Evolutionary conservation across 2,888 invertebrate species (phyloP), one percentile per base, ranked within the genome.

Genomic region (Eupelmus urozonus): DNA sequence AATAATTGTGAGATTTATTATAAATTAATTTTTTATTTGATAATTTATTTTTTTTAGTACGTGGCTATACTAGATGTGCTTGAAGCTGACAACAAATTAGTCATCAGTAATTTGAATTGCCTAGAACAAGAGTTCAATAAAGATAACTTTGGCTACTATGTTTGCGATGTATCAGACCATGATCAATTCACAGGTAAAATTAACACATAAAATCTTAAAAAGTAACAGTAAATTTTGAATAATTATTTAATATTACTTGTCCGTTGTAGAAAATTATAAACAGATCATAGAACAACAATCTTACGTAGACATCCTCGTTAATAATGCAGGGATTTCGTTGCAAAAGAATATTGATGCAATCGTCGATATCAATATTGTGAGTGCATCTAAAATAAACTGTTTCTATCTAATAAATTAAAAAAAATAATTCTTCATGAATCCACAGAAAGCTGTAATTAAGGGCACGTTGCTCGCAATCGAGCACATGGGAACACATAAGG

Each of bases 301-400:
- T 0, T 74, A 74, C 4, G 80, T 92, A 40, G 92, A 93, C 80
- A 91, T 93, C 74, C 91, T 93, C 1, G 90, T 92, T 53, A 89
- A 89, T 82, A 88, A 86, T 69, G 88, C 88, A 5, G 89, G 87
- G 5, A 84, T 88, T 7, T 76, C 85, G 77, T 83, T 87, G 53
- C 88, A 88, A 20, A 81, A 80, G 0, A 65, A 81, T 16, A 85
- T 86, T 84, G 86, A 69, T 18, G n/a, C 23, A 13, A 49, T 84
- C 82, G 83, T 88, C 9, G 85, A 85, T 20, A 71, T 87, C 25
- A 88, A 88, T 80, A 83, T 87, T n/a, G 88, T 88, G 81, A 85
- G 87, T 82, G 55, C 55, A 0, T 63, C 34, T 34, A 3, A 40
- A 23, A 20, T 5, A 34, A 34, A 34, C 34, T 34, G 3, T n/a